A percentile compares a stretch with the other conserved stretches of the same genome.
Conservation (phyloP, 2,888 invertebrate species). For the Acrobasis suavella region DNA sequence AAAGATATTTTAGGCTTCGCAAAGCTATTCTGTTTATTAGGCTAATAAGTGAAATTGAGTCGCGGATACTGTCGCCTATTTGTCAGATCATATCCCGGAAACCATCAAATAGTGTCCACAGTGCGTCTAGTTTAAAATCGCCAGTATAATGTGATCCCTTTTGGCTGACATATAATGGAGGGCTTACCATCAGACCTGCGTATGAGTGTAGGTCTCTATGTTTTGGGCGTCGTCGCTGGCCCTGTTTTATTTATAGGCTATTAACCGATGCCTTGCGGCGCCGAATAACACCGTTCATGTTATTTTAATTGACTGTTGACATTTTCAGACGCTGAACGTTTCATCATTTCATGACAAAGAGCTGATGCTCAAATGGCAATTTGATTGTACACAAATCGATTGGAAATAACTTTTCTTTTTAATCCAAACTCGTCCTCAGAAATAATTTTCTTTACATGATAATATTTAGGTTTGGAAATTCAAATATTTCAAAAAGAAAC, state of each 20-base stretch:
- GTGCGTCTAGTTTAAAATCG: conserved; percentile 23
- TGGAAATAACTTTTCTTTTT: background rate
- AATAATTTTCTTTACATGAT: background rate
- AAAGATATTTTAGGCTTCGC: too few relatives aligned
- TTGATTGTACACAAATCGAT: background rate
- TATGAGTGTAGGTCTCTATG: conserved; percentile 39
- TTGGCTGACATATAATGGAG: conserved; percentile 17
- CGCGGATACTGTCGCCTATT: conserved; percentile 3
- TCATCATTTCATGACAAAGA: conserved; percentile 33
- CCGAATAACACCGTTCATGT: conserved; percentile 47
- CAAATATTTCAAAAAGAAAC: too few relatives aligned
- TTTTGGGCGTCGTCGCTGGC: conserved; percentile 38
- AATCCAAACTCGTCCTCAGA: too few relatives aligned
- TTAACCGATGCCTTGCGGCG: conserved; percentile 54
- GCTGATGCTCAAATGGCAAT: background rate
- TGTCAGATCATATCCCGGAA: conserved; percentile 27
- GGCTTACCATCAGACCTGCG: conserved; percentile 35
- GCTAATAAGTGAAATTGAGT: conserved; percentile 2
- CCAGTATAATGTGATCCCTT: conserved; percentile 27
- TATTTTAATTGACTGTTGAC: conserved; percentile 70
- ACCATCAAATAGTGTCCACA: conserved; percentile 27
- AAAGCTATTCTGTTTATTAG: background rate
- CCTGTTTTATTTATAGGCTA: conserved; percentile 63
- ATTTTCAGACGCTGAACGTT: conserved; percentile 47
- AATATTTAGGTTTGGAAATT: background rate